Percentiles rank a stretch among this genome's conserved stretches.
These are phyloP conservation scores for Epistrophe eligans DNA, from an alignment of 2,888 invertebrate genomes.

Conservation along the genomic window DNA sequence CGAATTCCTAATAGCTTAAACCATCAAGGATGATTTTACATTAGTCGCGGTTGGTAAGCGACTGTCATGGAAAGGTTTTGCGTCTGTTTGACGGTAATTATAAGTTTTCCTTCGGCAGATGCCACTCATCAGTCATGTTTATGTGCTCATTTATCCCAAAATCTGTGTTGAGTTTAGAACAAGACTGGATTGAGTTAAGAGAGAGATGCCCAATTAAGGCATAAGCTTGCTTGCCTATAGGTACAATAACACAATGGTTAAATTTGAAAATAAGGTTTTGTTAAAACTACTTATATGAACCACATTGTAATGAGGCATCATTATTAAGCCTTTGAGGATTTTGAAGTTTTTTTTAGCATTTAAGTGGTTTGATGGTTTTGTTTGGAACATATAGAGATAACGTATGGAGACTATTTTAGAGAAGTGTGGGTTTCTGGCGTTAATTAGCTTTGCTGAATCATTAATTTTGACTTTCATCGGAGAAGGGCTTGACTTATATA, in stretches of 20 bases:
- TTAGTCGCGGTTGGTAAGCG: conserved; percentile 21
- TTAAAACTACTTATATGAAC: background rate
- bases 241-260: background rate
- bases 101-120: conserved; percentile 63
- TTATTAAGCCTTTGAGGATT: background rate
- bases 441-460: conserved; percentile 4
- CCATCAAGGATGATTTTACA: conserved; percentile 9
- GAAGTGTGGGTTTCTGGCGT: background rate
- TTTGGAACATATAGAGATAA: background rate
- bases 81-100: conserved; percentile 40
- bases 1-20: background rate
- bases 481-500: background rate
- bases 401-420: background rate
- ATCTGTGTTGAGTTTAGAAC: background rate
- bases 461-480: conserved; percentile 4
- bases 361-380: conserved; percentile 1
- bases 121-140: conserved; percentile 69
- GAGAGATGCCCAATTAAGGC: background rate
- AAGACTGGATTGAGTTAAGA: background rate
- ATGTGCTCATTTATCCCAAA: conserved; percentile 58
- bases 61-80: conserved; percentile 18
- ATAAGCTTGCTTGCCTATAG: background rate
- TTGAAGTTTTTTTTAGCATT: background rate
- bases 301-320: conserved; percentile 21
- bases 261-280: conserved; percentile 1